Evolutionary conservation across 2,113 vertebrate genomes (phyloP).

Genomic region (Lanius ludovicianus): DNA sequence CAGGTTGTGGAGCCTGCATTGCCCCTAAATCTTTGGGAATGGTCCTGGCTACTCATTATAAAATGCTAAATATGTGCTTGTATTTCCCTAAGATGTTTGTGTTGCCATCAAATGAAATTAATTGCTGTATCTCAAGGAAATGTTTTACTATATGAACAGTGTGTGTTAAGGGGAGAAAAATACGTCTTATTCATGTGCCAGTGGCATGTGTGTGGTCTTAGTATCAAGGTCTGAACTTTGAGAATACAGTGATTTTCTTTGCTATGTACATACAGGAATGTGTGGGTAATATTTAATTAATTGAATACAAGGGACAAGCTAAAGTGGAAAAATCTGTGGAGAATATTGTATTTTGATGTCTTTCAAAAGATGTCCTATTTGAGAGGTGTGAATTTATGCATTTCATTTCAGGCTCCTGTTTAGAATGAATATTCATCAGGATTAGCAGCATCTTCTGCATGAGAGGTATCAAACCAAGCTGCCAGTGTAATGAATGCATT

Average conservation of each 20-base stretch:
- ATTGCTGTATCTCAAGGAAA: not conserved
- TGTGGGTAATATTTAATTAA: not conserved
- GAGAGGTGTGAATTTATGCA: slow-evolving; percentile 51
- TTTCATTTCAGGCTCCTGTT: not conserved
- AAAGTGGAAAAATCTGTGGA: not conserved
- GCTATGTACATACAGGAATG: not conserved
- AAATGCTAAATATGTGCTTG: not conserved
- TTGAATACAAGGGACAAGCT: not conserved
- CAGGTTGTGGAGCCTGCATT: not conserved
- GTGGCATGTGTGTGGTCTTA: not conserved
- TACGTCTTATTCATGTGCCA: not conserved
- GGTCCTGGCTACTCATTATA: not conserved
- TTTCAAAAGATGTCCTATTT: slow-evolving; percentile 3
- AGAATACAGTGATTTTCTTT: not conserved
- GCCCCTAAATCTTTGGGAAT: not conserved
- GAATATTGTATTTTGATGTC: not conserved
- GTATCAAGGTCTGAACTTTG: not conserved
- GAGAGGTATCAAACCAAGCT: not conserved
- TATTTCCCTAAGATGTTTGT: not conserved
- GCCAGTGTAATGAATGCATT: not conserved
- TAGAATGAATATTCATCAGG: slow-evolving; percentile 18
- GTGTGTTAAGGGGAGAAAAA: not conserved
- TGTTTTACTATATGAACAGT: not conserved
- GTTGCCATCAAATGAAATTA: not conserved
- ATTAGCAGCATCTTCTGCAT: slow-evolving; percentile 17